A percentile compares a stretch with the other conserved stretches of the same genome.
These are phyloP conservation scores for Holacanthella duospinosa DNA, from an alignment of 2,888 invertebrate genomes.

Conservation along the genomic window DNA sequence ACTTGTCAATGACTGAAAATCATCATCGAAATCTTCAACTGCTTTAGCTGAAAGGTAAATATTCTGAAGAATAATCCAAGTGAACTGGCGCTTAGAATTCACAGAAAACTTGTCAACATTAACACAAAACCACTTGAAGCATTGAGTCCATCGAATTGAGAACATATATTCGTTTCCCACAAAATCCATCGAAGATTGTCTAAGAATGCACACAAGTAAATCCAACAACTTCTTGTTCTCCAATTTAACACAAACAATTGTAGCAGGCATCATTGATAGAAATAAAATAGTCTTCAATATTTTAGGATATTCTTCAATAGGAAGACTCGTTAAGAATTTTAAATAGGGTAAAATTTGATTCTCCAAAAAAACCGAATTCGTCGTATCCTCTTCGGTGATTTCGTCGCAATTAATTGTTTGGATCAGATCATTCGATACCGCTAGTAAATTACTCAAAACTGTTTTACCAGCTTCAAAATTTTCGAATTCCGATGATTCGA, in stretches of 20 bases:
- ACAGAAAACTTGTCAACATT: constrained; percentile 9
- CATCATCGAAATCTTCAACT: constrained; percentile 22
- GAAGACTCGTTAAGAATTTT: constrained; percentile 17
- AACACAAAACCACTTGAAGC: constrained; percentile 19
- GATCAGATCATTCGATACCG: constrained; percentile 21
- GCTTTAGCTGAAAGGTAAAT: constrained; percentile 30
- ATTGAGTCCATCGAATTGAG: constrained; percentile 23
- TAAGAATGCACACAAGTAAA: constrained; percentile 13
- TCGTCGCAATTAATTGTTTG: background rate
- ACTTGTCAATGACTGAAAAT: constrained; percentile 18
- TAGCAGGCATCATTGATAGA: constrained; percentile 6
- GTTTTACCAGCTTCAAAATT: background rate
- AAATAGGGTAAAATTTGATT: constrained; percentile 21
- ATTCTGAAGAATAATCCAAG: constrained; percentile 20
- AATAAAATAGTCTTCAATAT: constrained; percentile 13
- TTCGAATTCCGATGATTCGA: background rate
- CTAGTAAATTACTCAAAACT: constrained; percentile 6
- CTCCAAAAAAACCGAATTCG: constrained; percentile 12
- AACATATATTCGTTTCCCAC: constrained; percentile 30
- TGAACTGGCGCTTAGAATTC: constrained; percentile 11
- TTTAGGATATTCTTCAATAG: constrained; percentile 26
- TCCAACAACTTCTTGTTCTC: background rate
- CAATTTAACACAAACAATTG: background rate
- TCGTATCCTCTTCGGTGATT: background rate
- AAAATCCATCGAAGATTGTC: constrained; percentile 18